Conservation (phyloP, 2,888 invertebrate species). For the Drosophila suboccidentalis region DNA sequence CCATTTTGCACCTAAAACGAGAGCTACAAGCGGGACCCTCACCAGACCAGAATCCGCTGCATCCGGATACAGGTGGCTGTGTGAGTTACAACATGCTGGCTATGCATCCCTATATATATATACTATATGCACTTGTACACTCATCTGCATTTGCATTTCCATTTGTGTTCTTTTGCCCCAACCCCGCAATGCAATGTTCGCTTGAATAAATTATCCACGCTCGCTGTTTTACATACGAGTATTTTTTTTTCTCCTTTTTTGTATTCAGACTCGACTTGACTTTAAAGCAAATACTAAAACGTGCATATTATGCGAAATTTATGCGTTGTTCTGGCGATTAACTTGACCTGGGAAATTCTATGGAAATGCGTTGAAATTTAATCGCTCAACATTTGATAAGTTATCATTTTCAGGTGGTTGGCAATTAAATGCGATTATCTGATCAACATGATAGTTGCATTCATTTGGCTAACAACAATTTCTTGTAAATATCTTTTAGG, state of each 20-base stretch:
- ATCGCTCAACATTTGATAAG: slow-evolving; percentile 24
- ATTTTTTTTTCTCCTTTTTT: not conserved
- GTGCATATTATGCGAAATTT: slow-evolving; percentile 28
- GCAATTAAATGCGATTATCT: slow-evolving; percentile 3
- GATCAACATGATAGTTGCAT: slow-evolving; percentile 64
- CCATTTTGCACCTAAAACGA: slow-evolving; percentile 47
- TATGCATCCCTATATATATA: not conserved
- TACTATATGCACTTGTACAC: not conserved
- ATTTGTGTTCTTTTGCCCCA: slow-evolving; percentile 45
- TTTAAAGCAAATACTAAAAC: slow-evolving; percentile 58
- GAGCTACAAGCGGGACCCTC: not conserved
- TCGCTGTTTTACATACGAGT: slow-evolving; percentile 59
- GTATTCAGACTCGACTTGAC: slow-evolving; percentile 2
- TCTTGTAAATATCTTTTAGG: slow-evolving; percentile 35
- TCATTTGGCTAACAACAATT: slow-evolving; percentile 58
- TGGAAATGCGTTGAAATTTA: slow-evolving; percentile 4
- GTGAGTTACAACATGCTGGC: slow-evolving; percentile 41
- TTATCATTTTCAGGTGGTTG: not conserved
- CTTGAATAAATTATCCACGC: slow-evolving; percentile 72
- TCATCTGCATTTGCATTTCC: slow-evolving; percentile 68
- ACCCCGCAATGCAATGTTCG: slow-evolving; percentile 51
- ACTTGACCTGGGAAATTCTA: slow-evolving; percentile 3
- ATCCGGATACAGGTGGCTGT: slow-evolving; percentile 19
- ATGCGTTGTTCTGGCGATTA: slow-evolving; percentile 7
- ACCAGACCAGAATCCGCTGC: slow-evolving; percentile 9